Conservation (phyloP, 2,888 invertebrate species). For the Pherbina coryleti region DNA sequence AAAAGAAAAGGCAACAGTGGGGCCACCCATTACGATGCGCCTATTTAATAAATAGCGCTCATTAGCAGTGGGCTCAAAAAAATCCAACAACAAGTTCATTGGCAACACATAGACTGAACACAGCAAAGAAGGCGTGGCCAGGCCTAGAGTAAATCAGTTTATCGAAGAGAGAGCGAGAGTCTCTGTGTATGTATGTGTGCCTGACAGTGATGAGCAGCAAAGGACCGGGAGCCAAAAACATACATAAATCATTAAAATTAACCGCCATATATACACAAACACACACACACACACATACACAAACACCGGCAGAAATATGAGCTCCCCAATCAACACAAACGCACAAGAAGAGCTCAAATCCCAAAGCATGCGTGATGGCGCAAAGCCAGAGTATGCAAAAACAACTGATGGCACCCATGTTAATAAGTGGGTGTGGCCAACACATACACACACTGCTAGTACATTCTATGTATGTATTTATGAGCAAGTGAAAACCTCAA, state of each 20-base stretch:
- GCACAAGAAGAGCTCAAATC: not conserved
- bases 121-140: conserved; percentile 19
- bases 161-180: not conserved
- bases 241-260: conserved; percentile 24
- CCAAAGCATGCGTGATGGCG: not conserved
- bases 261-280: not conserved
- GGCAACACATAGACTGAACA: conserved; percentile 19
- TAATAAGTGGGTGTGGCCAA: conserved; percentile 59
- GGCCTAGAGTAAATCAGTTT: not conserved
- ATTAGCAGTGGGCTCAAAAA: conserved; percentile 32
- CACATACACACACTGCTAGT: conserved; percentile 27
- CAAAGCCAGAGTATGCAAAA: not conserved
- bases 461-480: conserved; percentile 19
- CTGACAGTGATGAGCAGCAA: not conserved
- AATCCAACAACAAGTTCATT: conserved; percentile 45
- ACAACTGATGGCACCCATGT: conserved; percentile 57
- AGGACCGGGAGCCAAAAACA: conserved; percentile 1
- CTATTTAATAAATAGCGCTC: conserved; percentile 34
- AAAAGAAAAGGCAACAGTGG: not conserved
- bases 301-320: not conserved
- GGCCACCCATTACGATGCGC: not conserved
- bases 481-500: not conserved
- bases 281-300: not conserved
- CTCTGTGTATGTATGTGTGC: not conserved
- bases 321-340: conserved; percentile 11